Evolutionary conservation across 2,888 invertebrate species (phyloP), one percentile per base, ranked within the genome.

Genomic region (Tipula unca): DNA sequence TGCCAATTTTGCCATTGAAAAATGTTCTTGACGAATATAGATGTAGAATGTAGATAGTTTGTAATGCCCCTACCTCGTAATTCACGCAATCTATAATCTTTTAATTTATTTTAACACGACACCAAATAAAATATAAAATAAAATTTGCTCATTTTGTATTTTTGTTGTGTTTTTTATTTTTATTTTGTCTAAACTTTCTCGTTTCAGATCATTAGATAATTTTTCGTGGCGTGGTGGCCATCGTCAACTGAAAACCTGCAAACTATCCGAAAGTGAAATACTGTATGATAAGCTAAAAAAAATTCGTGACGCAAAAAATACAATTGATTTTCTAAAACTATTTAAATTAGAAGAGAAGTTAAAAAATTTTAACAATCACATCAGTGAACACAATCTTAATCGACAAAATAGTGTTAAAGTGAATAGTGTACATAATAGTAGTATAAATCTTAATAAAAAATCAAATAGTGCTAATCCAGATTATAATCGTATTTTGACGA

Each of bases 151-250:
- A 69, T 69, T 48, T 25, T 10, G 10, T 10, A n/a, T n/a, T n/a
- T n/a, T n/a, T n/a, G 69, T 69, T 69, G 4, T 54, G 48, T 54
- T 54, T 69, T 69, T 17, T 17, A 17, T 48, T 4, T 32, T 32
- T 2, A 6, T 32, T 6, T 17, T 48, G 3, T 48, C 3, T 17
- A 48, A n/a, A n/a, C 17, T 48, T 48, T 48, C 48, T 6, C 54
- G 17, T 86, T 86, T 17, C 83, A 88, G 88, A 87, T 86, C 87
- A 32, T 85, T 86, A 35, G 87, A 87, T 82, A 86, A 86, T 25
- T 87, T 86, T 86, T 86, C 87, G 29, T 87, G 86, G 86, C 87
- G 87, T 39, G 87, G 87, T 32, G 87, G 87, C 39, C 87, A 87
- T 25, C 69, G 69, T 25, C 69, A 69, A 10, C 69, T 69, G 3